Evolutionary conservation across 1,140 invertebrate genomes (phyloP).

Genomic region (Helicoverpa armigera): DNA sequence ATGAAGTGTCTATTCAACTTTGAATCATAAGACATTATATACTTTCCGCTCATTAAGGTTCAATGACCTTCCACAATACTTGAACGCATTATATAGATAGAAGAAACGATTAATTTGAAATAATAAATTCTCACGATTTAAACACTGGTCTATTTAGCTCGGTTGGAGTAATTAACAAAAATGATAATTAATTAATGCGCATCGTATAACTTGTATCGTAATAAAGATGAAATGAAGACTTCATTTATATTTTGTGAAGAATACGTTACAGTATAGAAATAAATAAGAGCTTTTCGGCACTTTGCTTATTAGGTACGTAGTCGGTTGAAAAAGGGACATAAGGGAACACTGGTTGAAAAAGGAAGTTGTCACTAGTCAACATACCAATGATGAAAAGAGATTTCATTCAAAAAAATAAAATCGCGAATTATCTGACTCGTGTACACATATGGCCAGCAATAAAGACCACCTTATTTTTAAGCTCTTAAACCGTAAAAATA

Average conservation of each 20-base stretch:
- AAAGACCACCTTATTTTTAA: conserved; percentile 23
- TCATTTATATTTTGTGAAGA: background rate
- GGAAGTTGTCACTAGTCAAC: too few species aligned
- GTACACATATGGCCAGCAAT: background rate
- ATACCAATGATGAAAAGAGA: too few species aligned
- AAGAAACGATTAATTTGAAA: conserved; percentile 10
- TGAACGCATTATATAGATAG: background rate
- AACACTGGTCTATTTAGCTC: background rate
- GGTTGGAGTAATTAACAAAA: background rate
- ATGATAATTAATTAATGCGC: too few species aligned
- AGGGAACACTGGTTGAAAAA: too few species aligned
- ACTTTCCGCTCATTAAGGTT: background rate
- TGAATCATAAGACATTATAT: background rate
- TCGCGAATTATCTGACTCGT: background rate
- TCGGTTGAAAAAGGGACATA: too few species aligned
- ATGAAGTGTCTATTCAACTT: background rate
- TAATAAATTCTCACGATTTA: conserved; percentile 27
- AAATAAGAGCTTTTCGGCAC: too few species aligned
- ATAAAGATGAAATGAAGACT: background rate
- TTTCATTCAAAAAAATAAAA: too few species aligned
- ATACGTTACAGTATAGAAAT: too few species aligned
- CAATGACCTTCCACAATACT: background rate
- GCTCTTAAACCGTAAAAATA: conserved; percentile 24
- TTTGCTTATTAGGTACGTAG: too few species aligned
- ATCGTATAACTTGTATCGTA: background rate